These are phyloP conservation scores for Collichthys lucidus DNA, from an alignment of 2,113 vertebrate species.

Conservation along the genomic window DNA sequence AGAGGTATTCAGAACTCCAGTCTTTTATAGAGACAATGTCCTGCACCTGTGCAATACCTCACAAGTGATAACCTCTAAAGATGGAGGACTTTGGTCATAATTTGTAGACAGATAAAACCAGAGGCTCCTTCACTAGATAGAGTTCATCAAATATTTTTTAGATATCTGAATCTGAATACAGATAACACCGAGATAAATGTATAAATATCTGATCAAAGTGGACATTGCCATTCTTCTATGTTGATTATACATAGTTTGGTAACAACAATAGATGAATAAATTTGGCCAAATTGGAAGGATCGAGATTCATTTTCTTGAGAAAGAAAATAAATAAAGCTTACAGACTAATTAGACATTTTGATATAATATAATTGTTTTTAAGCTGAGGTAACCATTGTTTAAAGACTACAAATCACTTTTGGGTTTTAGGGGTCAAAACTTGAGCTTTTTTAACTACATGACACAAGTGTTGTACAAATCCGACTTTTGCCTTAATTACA, in stretches of 20 bases:
- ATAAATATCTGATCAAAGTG: background rate
- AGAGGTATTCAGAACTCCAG: background rate
- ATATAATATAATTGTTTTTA: background rate
- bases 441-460: background rate
- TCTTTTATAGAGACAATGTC: background rate
- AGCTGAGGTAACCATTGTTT: background rate
- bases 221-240: background rate
- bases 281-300: background rate
- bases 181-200: background rate
- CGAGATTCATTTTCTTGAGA: background rate
- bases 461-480: background rate
- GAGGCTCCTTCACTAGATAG: no score
- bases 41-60: background rate
- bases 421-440: background rate
- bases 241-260: background rate
- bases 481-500: background rate
- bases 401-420: background rate
- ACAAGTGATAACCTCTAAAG: background rate
- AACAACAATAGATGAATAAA: background rate
- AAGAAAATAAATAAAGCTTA: no score
- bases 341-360: background rate
- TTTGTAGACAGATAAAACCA: background rate
- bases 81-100: background rate
- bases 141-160: background rate
- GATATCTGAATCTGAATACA: background rate